These are phyloP conservation scores for Axinella damicornis DNA, from an alignment of 37 sponge, comb jelly and placozoan species.

Conservation along the genomic window DNA sequence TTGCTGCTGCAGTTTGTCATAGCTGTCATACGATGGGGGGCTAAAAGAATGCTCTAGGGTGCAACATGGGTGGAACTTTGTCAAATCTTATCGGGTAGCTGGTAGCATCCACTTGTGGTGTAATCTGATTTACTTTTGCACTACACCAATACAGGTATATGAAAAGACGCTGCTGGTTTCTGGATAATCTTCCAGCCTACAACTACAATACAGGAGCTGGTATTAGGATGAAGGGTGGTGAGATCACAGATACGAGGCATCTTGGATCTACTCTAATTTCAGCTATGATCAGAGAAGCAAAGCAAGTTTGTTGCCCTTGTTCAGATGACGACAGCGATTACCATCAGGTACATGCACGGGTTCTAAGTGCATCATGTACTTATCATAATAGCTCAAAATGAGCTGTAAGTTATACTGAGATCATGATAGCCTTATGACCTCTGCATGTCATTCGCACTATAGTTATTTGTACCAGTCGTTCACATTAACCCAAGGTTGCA, in stretches of 20 bases:
- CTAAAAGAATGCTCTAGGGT: too few relatives aligned
- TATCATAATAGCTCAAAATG: background rate
- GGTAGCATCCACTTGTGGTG: too few relatives aligned
- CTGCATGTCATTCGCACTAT: too few relatives aligned
- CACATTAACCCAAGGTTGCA: too few relatives aligned
- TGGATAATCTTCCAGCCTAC: constrained; percentile 28
- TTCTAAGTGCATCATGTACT: background rate
- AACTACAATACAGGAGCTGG: constrained; percentile 25
- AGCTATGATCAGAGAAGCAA: constrained; percentile 15
- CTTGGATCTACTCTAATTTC: constrained; percentile 21
- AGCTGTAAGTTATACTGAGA: too few relatives aligned
- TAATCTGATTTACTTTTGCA: too few relatives aligned
- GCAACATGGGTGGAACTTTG: too few relatives aligned
- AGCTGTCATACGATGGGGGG: too few relatives aligned
- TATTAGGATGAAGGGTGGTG: background rate
- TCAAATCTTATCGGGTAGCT: too few relatives aligned
- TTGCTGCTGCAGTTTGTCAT: too few relatives aligned
- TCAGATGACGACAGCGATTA: background rate
- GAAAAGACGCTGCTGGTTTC: constrained; percentile 42
- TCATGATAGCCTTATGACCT: too few relatives aligned
- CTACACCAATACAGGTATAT: constrained; percentile 30
- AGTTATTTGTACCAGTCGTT: too few relatives aligned
- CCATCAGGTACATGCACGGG: background rate
- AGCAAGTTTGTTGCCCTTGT: background rate
- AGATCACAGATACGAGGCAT: background rate